Evolutionary conservation across 1,140 invertebrate species (phyloP).

Genomic region (Dermatophagoides farinae): DNA sequence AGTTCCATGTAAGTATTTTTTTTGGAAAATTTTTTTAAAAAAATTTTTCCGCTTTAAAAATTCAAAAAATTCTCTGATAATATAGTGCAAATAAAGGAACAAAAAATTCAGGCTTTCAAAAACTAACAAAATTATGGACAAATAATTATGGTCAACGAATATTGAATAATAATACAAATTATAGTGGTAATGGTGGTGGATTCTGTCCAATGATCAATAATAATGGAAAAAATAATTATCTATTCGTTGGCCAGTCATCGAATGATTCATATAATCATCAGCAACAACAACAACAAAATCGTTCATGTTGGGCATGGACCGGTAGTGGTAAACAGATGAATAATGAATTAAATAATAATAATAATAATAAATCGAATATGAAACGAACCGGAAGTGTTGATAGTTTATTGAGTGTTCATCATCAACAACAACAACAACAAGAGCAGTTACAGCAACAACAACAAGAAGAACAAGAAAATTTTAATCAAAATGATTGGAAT

Average conservation of each 20-base stretch:
- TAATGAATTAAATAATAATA: not conserved
- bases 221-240: too few species aligned
- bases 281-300: not conserved
- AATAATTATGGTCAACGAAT: too few species aligned
- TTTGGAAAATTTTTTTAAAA: not conserved
- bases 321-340: not conserved
- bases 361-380: not conserved
- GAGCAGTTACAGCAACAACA: too few species aligned
- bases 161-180: too few species aligned
- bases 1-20: not conserved
- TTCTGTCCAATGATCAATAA: too few species aligned
- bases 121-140: too few species aligned
- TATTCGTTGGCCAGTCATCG: too few species aligned
- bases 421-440: not conserved
- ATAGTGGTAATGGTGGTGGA: too few species aligned
- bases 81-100: not conserved
- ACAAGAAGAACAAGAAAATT: not conserved
- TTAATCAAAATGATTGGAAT: not conserved
- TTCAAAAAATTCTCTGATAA: not conserved
- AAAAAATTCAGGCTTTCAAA: not conserved
- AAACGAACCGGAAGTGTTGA: slow-evolving; percentile 22
- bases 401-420: slow-evolving; percentile 19
- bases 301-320: not conserved
- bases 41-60: not conserved
- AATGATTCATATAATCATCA: not conserved